These are phyloP conservation scores for Alfaro cultratus DNA, from an alignment of 2,797 vertebrate species.

Conservation along the genomic window DNA sequence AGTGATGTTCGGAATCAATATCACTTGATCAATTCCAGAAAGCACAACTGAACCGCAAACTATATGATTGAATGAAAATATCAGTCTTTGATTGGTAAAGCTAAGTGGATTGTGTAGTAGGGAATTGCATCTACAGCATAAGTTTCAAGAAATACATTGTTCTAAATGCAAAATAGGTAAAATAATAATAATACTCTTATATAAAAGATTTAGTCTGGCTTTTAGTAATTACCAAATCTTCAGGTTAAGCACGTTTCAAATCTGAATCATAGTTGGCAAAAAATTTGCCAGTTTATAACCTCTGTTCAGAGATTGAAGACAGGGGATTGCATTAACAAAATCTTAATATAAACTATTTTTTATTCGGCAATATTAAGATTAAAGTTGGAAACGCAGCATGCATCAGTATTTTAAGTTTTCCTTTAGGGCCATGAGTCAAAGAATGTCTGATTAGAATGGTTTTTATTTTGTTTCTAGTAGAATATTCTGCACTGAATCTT, in stretches of 20 bases:
- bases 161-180: constrained; percentile 13
- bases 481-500: background rate
- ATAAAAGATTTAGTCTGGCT: background rate
- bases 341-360: background rate
- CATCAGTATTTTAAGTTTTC: background rate
- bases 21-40: constrained; percentile 62
- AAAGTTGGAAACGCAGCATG: background rate
- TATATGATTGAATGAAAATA: constrained; percentile 68
- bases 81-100: constrained; percentile 59
- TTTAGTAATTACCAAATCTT: constrained; percentile 21
- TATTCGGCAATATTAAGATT: background rate
- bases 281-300: background rate
- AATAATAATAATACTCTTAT: background rate
- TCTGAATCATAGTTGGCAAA: background rate
- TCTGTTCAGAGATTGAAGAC: background rate
- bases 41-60: constrained; percentile 74
- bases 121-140: constrained; percentile 22
- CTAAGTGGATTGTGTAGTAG: constrained; percentile 57
- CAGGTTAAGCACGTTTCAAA: background rate
- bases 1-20: constrained; percentile 70
- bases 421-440: background rate
- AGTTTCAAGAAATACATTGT: constrained; percentile 26
- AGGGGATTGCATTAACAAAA: too few species aligned
- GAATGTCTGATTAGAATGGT: background rate
- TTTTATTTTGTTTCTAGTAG: background rate